phyloP scores from a whole-genome alignment of 2,113 vertebrate species.

The Entomyzon cyanotis region DNA sequence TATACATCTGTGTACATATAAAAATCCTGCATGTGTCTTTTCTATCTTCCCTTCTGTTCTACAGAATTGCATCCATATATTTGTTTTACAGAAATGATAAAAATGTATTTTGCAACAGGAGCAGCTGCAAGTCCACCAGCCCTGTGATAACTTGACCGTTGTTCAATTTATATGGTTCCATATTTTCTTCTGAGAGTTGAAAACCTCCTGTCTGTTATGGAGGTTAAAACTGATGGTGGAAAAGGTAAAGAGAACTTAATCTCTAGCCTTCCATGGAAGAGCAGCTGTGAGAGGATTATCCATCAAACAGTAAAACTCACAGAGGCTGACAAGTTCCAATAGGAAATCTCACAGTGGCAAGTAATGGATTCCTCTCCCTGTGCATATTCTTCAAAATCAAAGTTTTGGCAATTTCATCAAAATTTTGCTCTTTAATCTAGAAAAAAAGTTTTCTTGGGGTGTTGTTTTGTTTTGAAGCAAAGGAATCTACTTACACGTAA shows the following conservation, averaged over 20 bases:
- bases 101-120: not conserved
- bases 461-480: not conserved
- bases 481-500: not conserved
- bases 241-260: not conserved
- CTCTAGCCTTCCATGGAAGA: not conserved
- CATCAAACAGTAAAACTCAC: not conserved
- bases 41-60: not conserved
- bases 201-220: not conserved
- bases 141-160: not conserved
- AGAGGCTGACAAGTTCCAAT: not conserved
- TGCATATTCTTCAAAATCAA: not conserved
- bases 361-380: not conserved
- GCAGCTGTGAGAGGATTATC: not conserved
- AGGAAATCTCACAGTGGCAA: not conserved
- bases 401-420: not conserved
- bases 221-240: not conserved
- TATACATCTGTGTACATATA: not conserved
- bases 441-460: accelerated
- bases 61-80: not conserved
- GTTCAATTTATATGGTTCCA: not conserved
- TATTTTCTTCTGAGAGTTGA: not conserved
- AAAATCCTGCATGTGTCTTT: not conserved
- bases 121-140: not conserved
- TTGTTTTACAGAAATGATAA: not conserved
- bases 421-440: not conserved